phyloP scores from a whole-genome alignment of 2,113 vertebrate species.

The Plestiodon gilberti region DNA sequence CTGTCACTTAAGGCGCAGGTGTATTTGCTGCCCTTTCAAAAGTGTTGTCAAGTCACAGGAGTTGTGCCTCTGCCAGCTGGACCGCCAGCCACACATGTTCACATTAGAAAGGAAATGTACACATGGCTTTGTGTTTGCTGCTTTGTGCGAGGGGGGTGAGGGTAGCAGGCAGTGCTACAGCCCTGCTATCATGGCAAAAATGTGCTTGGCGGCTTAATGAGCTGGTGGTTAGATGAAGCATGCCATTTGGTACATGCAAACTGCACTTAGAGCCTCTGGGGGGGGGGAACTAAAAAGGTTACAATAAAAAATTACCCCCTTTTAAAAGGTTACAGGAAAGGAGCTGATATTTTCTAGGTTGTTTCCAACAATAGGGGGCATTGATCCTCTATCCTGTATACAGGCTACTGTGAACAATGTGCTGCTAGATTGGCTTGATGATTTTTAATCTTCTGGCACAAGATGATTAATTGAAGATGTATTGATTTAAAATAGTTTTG shows the following conservation, averaged over 20 bases:
- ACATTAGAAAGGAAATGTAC: conserved; percentile 37
- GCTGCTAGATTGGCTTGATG: neutral
- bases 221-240: conserved; percentile 39
- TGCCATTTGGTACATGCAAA: conserved; percentile 55
- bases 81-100: conserved; percentile 16
- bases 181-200: conserved; percentile 40
- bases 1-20: conserved; percentile 53
- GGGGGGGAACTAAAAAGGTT: neutral
- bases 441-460: neutral
- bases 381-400: conserved; percentile 45
- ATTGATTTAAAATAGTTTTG: conserved; percentile 19
- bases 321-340: conserved; percentile 10
- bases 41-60: conserved; percentile 25
- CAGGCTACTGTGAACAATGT: neutral
- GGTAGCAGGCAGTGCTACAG: neutral
- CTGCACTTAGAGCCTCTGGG: conserved; percentile 20
- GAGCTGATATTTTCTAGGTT: conserved; percentile 8
- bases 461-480: conserved; percentile 5
- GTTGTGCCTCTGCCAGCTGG: conserved; percentile 52
- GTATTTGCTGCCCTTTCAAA: conserved; percentile 47
- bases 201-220: conserved; percentile 41
- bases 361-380: conserved; percentile 72
- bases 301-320: conserved; percentile 21
- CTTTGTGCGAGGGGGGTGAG: neutral
- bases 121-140: conserved; percentile 45